Evolutionary conservation across 2,113 vertebrate species (phyloP).

Genomic region (Rhinichthys klamathensis): DNA sequence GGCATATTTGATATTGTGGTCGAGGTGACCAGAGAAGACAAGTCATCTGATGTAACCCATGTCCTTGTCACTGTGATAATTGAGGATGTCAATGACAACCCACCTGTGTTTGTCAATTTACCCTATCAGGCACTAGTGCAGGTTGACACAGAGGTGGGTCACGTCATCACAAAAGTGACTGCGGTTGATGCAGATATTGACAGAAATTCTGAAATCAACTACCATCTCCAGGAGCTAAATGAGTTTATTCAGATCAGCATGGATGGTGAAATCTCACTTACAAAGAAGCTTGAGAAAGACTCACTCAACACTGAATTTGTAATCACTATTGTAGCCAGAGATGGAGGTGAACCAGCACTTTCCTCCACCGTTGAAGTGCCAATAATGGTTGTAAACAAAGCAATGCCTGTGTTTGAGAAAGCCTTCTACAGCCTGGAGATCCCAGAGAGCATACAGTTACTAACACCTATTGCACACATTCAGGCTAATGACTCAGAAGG

Average conservation of each 20-base stretch:
- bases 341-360: slow-evolving; percentile 85
- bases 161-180: slow-evolving; percentile 83
- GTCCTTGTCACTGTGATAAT: slow-evolving; percentile 85
- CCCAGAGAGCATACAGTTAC: slow-evolving; percentile 87
- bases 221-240: slow-evolving; percentile 85
- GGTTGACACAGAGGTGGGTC: slow-evolving; percentile 85
- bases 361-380: slow-evolving; percentile 86
- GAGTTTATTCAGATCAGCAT: slow-evolving; percentile 87
- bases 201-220: slow-evolving; percentile 84
- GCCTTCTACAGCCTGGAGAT: slow-evolving; percentile 94
- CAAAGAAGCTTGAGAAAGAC: slow-evolving; percentile 85
- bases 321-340: slow-evolving; percentile 84
- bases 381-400: slow-evolving; percentile 91
- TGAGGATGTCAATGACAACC: slow-evolving; percentile 92
- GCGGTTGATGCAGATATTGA: slow-evolving; percentile 88
- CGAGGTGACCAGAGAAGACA: slow-evolving; percentile 85
- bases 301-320: slow-evolving; percentile 87
- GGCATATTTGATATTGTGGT: slow-evolving; percentile 88
- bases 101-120: slow-evolving; percentile 89
- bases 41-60: slow-evolving; percentile 80
- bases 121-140: slow-evolving; percentile 92
- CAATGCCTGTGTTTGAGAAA: slow-evolving; percentile 94
- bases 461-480: slow-evolving; percentile 90
- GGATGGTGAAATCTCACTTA: slow-evolving; percentile 86
- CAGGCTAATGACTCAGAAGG: slow-evolving; percentile 95